Evolutionary conservation across 2,888 invertebrate species (phyloP), one percentile per base, ranked within the genome.

Genomic region (Drosophila neotestacea): DNA sequence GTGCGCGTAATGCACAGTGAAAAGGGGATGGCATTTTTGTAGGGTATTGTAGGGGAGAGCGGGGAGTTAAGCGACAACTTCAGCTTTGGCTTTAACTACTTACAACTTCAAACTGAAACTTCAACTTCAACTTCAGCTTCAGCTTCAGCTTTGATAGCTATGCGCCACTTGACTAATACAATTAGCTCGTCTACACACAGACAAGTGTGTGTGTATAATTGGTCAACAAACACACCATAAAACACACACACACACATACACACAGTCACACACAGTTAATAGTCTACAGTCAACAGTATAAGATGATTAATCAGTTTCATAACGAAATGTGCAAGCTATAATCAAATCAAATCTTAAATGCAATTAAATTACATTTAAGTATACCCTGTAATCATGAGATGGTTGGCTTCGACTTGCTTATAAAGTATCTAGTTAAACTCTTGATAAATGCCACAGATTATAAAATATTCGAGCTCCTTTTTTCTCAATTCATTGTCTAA

Each of bases 1-100:
- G 41, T 61, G 58, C 52, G 58, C 73, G 48, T 70, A 65, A 65
- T 58, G 61, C 50, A 69, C 60, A 16, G 46, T 28, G 36, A 70
- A 70, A 61, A 34, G 56, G 13, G 42, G 27, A 4, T 6, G 34
- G 4, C 3, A 11, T 28, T 16, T 11, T 4, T 47, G 28, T 38
- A 41, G 16, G 39, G 22, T n/a, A 22, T 5, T 11, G 39, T 4
- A 30, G 27, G n/a, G 30, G 22, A 28, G 22, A 13, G n/a, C 27
- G 50, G 36, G 3, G 44, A 11, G 16, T 27, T 7, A 38, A 28
- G 38, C 58, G 6, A 44, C 28, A n/a, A 46, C 28, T 58, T 58
- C 36, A 46, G 7, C 55, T 27, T 27, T 38, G 10, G 28, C 52
- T 56, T 46, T 34, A 46, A 56, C 54, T 34, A 16, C 16, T 16